phyloP scores from a whole-genome alignment of 2,113 vertebrate genomes.

The Ailuropoda melanoleuca region DNA sequence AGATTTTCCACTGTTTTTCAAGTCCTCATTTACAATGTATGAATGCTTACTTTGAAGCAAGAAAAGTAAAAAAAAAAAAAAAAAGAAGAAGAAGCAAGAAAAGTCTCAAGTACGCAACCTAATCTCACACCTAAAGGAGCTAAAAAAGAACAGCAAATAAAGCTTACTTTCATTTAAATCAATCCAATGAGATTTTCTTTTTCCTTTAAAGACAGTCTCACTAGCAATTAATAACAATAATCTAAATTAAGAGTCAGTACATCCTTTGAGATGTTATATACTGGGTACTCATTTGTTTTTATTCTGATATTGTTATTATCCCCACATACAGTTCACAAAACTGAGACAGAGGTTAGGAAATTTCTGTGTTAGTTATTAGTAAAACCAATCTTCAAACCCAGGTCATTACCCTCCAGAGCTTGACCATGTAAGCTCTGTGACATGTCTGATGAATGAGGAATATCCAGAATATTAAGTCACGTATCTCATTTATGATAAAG shows the following conservation, averaged over 20 bases:
- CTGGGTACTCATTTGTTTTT: not conserved
- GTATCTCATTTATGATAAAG: not conserved
- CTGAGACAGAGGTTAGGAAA: not conserved
- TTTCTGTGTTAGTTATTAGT: not conserved
- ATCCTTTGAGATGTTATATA: not conserved
- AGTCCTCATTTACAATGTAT: not conserved
- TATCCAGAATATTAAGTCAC: not conserved
- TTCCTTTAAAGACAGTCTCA: not conserved
- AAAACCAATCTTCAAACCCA: constrained; percentile 6
- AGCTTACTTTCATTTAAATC: constrained; percentile 6
- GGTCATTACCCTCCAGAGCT: not conserved
- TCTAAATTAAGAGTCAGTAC: not conserved
- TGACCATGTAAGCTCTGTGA: not conserved
- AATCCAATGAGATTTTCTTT: constrained; percentile 11
- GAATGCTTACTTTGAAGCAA: not conserved
- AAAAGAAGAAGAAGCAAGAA: not conserved
- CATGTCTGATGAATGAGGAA: not conserved
- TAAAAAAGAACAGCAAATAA: not conserved
- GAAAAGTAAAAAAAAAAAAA: not conserved
- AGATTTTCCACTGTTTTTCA: constrained; percentile 6
- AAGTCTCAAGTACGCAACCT: not conserved
- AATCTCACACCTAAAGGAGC: not conserved
- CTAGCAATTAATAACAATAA: not conserved
- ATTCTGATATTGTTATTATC: not conserved
- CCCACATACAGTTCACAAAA: not conserved